Base-by-base conservation (phyloP, 2,797 vertebrate species). In the Allobates femoralis region DNA sequence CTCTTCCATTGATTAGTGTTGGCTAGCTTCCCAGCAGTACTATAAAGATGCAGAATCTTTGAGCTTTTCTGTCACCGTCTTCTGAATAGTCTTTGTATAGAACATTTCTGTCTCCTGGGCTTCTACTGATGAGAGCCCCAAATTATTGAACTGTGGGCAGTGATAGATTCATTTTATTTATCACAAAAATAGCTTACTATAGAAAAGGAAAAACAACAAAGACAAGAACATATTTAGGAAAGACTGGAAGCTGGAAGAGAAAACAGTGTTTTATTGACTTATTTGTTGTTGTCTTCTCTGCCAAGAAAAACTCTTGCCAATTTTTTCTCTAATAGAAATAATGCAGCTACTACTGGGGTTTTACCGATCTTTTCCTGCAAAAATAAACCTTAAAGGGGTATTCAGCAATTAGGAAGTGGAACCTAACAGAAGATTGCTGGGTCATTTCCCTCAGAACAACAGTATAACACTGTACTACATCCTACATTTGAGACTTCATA, bases 1-100 rank as follows among this genome's bases (percentile, higher is more conserved):
- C 46, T 74, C 58, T 76, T 34, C n/a, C 79, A 82, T 86, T 86
- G 85, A 86, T 86, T 76, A 76, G 11, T 46, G 30, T 55, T 86
- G 85, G 85, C 85, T 58, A 41, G 46, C 55, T 77, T 86, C 85
- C 85, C 85, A 86, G 85, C 71, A 55, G 58, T 77, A 30, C 77
- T 80, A 81, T 55, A 64, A 66, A 60, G 46, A 86, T 76, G 30
- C 58, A 75, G 50, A 37, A 67, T 86, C n/a, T 73, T 80, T 75
- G 46, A 60, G 78, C 74, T 67, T 77, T 66, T 56, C 69, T 64
- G 56, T 62, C 71, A 56, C 60, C 46, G 46, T 77, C 32, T 81
- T 41, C 50, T 81, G 79, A 86, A 82, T 82, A 75, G 30, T 26
- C 71, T 74, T 62, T 21, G 34, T 76, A 67, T 67, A 82, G 85